Conservation (phyloP, 2,797 vertebrate species). For the Ptychobarbus kaznakovi region DNA sequence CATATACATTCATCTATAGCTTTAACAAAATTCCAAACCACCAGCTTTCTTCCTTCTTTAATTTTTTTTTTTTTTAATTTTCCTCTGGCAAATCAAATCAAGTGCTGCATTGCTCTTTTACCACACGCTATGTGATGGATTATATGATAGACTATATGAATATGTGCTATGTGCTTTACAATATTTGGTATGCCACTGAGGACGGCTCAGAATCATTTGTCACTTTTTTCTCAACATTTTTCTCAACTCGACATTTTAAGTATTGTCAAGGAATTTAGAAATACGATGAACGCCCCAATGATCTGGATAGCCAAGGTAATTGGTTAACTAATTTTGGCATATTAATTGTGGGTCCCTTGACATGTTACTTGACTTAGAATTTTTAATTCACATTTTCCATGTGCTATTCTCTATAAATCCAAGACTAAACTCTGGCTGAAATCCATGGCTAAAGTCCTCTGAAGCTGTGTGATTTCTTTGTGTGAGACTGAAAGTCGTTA, state of each 20-base stretch:
- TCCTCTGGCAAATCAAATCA: neutral
- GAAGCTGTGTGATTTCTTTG: neutral
- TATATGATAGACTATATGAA: neutral
- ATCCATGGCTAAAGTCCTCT: neutral
- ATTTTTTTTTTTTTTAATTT: neutral
- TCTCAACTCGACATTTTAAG: neutral
- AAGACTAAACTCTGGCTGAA: neutral
- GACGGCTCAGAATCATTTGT: neutral
- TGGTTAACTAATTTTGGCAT: neutral
- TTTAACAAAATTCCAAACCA: neutral
- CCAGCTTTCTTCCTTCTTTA: neutral
- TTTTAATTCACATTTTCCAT: neutral
- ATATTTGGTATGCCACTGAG: neutral
- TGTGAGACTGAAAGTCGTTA: neutral
- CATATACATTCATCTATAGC: neutral
- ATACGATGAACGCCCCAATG: neutral
- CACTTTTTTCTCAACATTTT: too few species aligned
- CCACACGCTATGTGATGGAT: neutral
- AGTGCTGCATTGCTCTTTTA: neutral
- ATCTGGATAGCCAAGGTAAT: neutral
- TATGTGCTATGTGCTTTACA: neutral
- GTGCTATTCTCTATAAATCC: neutral
- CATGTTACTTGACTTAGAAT: neutral
- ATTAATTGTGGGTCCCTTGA: neutral
- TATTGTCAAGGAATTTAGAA: neutral